A percentile compares a stretch with the other conserved stretches of the same genome.
Conservation (phyloP, 2,797 vertebrate genomes). For the Toxotes lorentzi region DNA sequence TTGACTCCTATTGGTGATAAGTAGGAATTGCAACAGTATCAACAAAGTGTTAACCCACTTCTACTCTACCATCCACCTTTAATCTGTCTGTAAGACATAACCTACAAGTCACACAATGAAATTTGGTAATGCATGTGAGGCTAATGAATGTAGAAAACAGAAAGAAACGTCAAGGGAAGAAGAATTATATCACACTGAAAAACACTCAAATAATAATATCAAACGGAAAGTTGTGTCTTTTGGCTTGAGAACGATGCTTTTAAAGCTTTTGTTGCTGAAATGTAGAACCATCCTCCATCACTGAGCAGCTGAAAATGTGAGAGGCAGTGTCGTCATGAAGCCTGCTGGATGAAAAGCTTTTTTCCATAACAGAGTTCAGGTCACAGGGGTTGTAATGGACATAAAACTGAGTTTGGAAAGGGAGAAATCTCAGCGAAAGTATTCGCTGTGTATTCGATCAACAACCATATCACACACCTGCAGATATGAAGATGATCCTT, state of each 20-base stretch:
- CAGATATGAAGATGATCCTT: background rate
- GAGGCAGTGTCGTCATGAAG: background rate
- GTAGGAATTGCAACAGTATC: background rate
- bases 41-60: background rate
- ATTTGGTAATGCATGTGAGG: background rate
- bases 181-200: background rate
- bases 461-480: background rate
- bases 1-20: conserved; percentile 29
- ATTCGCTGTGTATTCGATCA: background rate
- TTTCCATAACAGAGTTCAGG: background rate
- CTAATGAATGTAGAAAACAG: background rate
- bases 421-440: background rate
- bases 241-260: background rate
- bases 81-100: background rate
- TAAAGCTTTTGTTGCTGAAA: background rate
- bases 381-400: background rate
- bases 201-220: background rate
- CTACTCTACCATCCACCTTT: background rate
- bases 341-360: background rate
- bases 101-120: background rate
- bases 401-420: background rate
- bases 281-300: background rate
- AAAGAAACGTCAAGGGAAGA: background rate
- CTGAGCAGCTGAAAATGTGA: background rate
- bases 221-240: background rate